Conservation (phyloP, 2,113 vertebrate genomes). For the Orcinus orca region DNA sequence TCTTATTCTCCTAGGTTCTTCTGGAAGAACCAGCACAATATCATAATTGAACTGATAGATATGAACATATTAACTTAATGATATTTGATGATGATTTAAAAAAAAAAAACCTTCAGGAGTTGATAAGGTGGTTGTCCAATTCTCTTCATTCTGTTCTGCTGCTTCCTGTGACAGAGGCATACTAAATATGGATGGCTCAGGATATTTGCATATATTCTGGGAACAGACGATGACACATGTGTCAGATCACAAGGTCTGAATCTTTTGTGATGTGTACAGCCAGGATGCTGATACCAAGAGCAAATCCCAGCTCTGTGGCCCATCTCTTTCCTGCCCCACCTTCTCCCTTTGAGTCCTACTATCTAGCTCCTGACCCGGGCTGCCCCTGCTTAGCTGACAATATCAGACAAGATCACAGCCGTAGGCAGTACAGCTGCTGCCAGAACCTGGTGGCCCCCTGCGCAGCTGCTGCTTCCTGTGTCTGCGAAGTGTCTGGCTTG, state of each 20-base stretch:
- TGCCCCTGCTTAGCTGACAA: conserved; percentile 74
- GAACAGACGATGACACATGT: conserved; percentile 58
- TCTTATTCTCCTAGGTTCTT: conserved; percentile 6
- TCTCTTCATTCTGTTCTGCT: conserved; percentile 46
- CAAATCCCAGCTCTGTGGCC: conserved; percentile 57
- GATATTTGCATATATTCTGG: conserved; percentile 67
- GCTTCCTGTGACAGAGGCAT: not conserved
- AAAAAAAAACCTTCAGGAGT: not conserved
- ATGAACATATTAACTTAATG: conserved; percentile 11
- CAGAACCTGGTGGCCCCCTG: conserved; percentile 76
- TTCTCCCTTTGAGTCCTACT: conserved; percentile 73
- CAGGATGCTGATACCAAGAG: conserved; percentile 41
- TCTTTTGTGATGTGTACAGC: conserved; percentile 65
- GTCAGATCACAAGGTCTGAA: conserved; percentile 69
- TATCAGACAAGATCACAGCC: conserved; percentile 80
- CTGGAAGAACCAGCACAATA: conserved; percentile 27
- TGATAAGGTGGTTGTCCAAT: not conserved
- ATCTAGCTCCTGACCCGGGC: conserved; percentile 66
- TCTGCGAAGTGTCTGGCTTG: conserved; percentile 76
- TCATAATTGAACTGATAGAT: not conserved
- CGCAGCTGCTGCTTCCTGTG: conserved; percentile 73
- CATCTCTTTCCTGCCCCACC: conserved; percentile 41
- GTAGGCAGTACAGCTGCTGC: conserved; percentile 76
- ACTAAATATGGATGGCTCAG: not conserved
- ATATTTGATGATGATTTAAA: conserved; percentile 27